Evolutionary conservation across 1,140 invertebrate species (phyloP).

Genomic region (Drosophila sechellia): DNA sequence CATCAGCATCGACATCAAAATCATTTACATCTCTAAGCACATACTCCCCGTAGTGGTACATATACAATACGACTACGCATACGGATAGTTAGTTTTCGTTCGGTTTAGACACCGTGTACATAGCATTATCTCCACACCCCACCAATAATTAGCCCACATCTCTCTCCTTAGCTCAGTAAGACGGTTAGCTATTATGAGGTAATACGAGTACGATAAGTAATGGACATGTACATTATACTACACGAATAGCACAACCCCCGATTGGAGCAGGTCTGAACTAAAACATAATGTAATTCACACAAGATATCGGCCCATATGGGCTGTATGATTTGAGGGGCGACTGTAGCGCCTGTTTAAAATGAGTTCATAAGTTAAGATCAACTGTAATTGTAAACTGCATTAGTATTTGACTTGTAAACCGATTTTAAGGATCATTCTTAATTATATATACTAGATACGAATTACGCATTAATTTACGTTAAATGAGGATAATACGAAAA

Average conservation of each 20-base stretch:
- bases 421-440: conserved; percentile 49
- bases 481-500: conserved; percentile 42
- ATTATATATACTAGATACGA: conserved; percentile 57
- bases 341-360: conserved; percentile 14
- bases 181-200: conserved; percentile 11
- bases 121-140: conserved; percentile 39
- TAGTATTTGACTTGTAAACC: conserved; percentile 58
- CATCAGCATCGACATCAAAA: conserved; percentile 5
- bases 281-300: conserved; percentile 24
- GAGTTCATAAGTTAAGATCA: conserved; percentile 50
- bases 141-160: conserved; percentile 39
- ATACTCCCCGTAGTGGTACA: conserved; percentile 13
- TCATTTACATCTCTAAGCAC: conserved; percentile 36
- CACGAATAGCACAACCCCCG: conserved; percentile 19
- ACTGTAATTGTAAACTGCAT: conserved; percentile 51
- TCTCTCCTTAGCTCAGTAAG: conserved; percentile 29
- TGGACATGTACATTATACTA: conserved; percentile 48
- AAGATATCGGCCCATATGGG: conserved; percentile 6
- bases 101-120: conserved; percentile 34
- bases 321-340: conserved; percentile 23
- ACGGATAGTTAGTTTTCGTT: conserved; percentile 36
- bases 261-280: conserved; percentile 29
- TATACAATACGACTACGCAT: not conserved
- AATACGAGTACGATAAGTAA: conserved; percentile 34
- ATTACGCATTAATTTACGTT: conserved; percentile 49